These are phyloP conservation scores for Montipora sp. DNA, from an alignment of 64 coral and sea anemone genomes.

Conservation along the genomic window DNA sequence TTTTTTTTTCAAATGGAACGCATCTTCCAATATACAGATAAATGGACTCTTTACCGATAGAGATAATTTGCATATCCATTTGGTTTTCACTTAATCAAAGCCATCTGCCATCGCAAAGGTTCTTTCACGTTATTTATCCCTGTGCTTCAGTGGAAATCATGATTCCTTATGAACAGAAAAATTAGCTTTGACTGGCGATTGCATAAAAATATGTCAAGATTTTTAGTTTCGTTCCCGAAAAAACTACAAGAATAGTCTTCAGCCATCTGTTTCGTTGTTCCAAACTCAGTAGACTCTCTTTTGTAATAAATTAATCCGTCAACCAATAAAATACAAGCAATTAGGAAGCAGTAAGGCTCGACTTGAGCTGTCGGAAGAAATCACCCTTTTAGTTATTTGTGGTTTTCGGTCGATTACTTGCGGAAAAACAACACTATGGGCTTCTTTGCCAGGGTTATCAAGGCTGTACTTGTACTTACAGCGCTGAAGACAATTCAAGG, in stretches of 20 bases:
- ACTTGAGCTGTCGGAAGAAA: not conserved
- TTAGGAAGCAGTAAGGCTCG: not conserved
- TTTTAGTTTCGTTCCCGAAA: not conserved
- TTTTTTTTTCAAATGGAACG: not conserved
- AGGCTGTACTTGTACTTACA: not conserved
- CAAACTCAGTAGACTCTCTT: conserved; percentile 1
- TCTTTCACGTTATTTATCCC: not conserved
- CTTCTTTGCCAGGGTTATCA: not conserved
- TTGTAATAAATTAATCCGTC: conserved; percentile 16
- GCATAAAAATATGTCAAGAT: not conserved
- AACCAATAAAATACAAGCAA: not conserved
- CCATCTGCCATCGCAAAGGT: not conserved
- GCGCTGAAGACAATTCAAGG: not conserved
- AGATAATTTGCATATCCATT: conserved; percentile 19
- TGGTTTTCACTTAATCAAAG: not conserved
- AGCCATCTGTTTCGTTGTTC: conserved; percentile 25
- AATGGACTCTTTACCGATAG: not conserved
- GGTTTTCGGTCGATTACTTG: not conserved
- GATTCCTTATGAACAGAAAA: not conserved
- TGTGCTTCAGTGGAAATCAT: too few species aligned
- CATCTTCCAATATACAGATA: not conserved
- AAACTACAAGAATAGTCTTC: not conserved
- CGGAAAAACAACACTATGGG: not conserved
- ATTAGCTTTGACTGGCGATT: not conserved
- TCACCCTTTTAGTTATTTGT: not conserved